Evolutionary conservation across 2,888 invertebrate species (phyloP), one percentile per base, ranked within the genome.

Genomic region (Syrista parreyssii): DNA sequence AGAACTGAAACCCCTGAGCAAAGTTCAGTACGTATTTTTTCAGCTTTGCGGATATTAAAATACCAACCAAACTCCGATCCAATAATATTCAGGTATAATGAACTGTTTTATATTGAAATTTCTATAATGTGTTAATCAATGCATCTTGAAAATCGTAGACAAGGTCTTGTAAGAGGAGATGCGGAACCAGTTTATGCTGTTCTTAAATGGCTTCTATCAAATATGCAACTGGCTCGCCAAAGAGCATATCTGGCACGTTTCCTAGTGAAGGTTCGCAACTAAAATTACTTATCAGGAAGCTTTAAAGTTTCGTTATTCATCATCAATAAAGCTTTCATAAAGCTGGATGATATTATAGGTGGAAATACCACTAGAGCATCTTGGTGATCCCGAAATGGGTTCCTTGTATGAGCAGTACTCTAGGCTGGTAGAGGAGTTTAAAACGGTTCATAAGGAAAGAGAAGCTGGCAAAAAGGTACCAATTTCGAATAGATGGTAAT

Each of bases 361-460:
- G 3, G 96, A 96, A 76, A 93, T 97, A 76, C 96, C 97, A 0
- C 92, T 93, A 2, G 96, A 97, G 82, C 95, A 96, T 76, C 92
- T 95, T 76, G 94, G 94, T 12, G 97, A 97, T 87, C 94, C 94
- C 68, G 96, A 95, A 76, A 93, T 97, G 68, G 94, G 94, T 82
- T 94, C 94, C 82, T 91, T 96, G 34, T 94, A 95, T 84, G 94
- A 94, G 82, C 94, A 95, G 86, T 97, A 97, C 89, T 94, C 95
- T 82, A 93, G 93, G 81, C 91, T 96, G 74, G 96, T 97, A 82
- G 95, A 96, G 77, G 95, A 96, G 86, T 98, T 98, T 92, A 97
- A 97, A 90, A 94, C 94, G 33, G 93, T 94, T 0, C 97, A 97
- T 90, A 96, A 95, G 88, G 94, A 95, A 84, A 94, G 94, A 68